phyloP scores from a whole-genome alignment of 1,140 invertebrate species.

The Helicoverpa armigera region DNA sequence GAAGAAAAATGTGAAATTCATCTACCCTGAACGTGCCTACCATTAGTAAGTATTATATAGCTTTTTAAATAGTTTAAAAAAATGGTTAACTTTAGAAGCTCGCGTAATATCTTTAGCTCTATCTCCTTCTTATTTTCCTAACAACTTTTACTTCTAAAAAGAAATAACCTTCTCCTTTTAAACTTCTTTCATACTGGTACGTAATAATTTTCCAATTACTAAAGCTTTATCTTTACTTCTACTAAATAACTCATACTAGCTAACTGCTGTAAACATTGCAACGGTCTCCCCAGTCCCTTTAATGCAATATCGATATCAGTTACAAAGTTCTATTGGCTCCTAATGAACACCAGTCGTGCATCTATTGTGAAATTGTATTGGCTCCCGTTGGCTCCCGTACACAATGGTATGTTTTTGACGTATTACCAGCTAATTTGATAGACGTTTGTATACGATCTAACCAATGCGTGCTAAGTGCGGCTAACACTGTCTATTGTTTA shows the following conservation, averaged over 20 bases:
- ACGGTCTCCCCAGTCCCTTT: not conserved
- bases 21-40: conserved; percentile 90
- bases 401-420: conserved; percentile 10
- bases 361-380: conserved; percentile 6
- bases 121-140: not conserved
- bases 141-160: no score
- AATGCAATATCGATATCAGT: not conserved
- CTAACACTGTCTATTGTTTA: conserved; percentile 24
- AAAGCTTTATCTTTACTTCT: no score
- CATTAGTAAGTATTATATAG: conserved; percentile 85
- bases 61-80: not conserved
- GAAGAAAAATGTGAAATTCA: conserved; percentile 88
- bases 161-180: no score
- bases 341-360: not conserved
- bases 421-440: conserved; percentile 24
- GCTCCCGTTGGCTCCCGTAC: not conserved
- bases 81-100: no score
- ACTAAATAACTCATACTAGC: no score
- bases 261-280: not conserved
- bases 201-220: no score
- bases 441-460: conserved; percentile 27
- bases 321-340: not conserved
- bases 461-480: conserved; percentile 13
- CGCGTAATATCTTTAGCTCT: no score
- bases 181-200: no score